phyloP scores from a whole-genome alignment of 1,140 invertebrate genomes.

The Pomacea maculata region DNA sequence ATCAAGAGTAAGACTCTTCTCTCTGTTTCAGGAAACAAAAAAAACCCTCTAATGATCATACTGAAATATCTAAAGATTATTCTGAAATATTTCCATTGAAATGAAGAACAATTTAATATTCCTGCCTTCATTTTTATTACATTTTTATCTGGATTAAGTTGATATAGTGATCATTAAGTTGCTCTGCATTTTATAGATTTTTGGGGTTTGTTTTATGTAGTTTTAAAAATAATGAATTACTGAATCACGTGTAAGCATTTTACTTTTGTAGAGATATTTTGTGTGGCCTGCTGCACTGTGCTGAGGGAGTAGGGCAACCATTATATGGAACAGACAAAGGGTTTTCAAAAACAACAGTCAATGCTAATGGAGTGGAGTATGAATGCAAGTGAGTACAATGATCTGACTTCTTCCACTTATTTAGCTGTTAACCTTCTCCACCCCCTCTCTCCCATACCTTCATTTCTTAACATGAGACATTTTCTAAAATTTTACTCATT shows the following conservation, averaged over 20 bases:
- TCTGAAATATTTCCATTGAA: not conserved
- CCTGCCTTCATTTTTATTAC: not conserved
- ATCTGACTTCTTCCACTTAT: not conserved
- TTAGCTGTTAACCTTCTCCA: not conserved
- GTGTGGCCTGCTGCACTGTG: slow-evolving; percentile 89
- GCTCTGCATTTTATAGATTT: not conserved
- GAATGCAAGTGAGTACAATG: slow-evolving; percentile 56
- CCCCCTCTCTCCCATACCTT: too few relatives aligned
- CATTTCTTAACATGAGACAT: too few relatives aligned
- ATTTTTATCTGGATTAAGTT: not conserved
- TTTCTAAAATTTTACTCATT: too few relatives aligned
- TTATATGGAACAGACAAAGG: slow-evolving; percentile 78
- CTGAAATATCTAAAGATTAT: too few relatives aligned
- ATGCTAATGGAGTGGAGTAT: slow-evolving; percentile 77
- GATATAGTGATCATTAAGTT: not conserved
- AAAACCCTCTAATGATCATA: too few relatives aligned
- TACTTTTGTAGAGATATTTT: slow-evolving; percentile 77
- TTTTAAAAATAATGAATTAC: not conserved
- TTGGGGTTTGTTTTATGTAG: too few relatives aligned
- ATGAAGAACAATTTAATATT: not conserved
- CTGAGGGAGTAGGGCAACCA: slow-evolving; percentile 82
- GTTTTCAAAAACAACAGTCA: slow-evolving; percentile 86
- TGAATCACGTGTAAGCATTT: not conserved
- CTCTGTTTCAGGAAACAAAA: too few relatives aligned
- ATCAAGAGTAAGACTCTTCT: slow-evolving; percentile 73